phyloP scores from a whole-genome alignment of 2,113 vertebrate species.

The Mesembrinibis cayennensis region DNA sequence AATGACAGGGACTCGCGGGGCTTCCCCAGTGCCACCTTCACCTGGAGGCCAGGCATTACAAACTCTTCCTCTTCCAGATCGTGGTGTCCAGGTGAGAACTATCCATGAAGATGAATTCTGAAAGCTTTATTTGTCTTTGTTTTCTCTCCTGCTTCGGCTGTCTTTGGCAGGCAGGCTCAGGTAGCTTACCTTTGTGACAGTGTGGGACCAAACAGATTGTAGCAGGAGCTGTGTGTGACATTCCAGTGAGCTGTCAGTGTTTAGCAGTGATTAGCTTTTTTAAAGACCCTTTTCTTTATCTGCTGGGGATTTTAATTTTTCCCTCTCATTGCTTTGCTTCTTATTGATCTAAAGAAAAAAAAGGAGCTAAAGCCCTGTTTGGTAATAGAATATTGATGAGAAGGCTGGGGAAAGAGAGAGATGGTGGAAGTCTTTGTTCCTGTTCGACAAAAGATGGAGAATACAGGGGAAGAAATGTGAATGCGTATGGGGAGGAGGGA shows the following conservation, averaged over 20 bases:
- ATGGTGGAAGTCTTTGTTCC: constrained; percentile 55
- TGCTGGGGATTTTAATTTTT: constrained; percentile 33
- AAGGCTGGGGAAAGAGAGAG: background rate
- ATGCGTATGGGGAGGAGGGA: background rate
- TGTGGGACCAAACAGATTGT: background rate
- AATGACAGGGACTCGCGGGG: rapidly evolving
- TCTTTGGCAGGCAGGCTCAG: background rate
- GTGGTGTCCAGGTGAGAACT: background rate
- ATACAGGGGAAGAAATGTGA: constrained; percentile 12
- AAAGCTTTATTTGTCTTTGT: background rate
- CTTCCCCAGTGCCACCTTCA: background rate
- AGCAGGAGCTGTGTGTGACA: background rate
- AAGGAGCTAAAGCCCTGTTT: background rate
- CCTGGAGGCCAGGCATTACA: background rate
- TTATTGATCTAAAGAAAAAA: constrained; percentile 34
- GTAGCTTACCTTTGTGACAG: background rate
- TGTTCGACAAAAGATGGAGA: constrained; percentile 36
- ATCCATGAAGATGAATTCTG: background rate
- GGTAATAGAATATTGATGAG: constrained; percentile 65
- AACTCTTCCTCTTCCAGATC: background rate
- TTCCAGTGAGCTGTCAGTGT: background rate
- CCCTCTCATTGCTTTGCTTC: background rate
- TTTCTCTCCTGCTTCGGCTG: background rate
- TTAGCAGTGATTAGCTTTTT: constrained; percentile 11
- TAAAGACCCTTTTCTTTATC: constrained; percentile 1